Percentiles rank a stretch among this genome's conserved stretches.
phyloP scores from a whole-genome alignment of 2,888 invertebrate genomes.

The Chironomus riparius region DNA sequence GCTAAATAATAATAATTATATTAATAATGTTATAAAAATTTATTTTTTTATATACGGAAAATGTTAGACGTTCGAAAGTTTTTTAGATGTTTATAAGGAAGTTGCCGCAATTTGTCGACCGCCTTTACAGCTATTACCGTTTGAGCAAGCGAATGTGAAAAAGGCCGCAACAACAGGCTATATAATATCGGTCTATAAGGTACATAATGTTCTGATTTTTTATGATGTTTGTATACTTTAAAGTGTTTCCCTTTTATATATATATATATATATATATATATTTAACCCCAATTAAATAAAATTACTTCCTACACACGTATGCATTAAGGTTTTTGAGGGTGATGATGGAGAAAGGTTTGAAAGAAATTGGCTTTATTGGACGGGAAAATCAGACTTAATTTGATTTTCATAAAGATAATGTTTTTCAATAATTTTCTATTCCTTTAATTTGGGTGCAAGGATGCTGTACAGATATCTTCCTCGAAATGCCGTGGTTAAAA shows the following conservation, averaged over 20 bases:
- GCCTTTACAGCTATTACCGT: constrained; percentile 56
- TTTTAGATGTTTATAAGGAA: constrained; percentile 69
- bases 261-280: no score
- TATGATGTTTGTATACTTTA: constrained; percentile 10
- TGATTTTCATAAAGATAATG: neutral
- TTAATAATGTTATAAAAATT: no score
- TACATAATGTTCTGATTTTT: constrained; percentile 31
- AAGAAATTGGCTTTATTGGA: constrained; percentile 92
- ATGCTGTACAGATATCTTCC: constrained; percentile 86
- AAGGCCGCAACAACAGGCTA: constrained; percentile 76
- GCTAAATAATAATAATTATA: no score
- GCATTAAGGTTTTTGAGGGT: constrained; percentile 75
- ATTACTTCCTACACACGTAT: no score
- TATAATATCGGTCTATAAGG: constrained; percentile 85
- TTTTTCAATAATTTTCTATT: neutral
- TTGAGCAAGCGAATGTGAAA: constrained; percentile 64
- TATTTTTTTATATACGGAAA: neutral
- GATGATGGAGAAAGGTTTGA: constrained; percentile 89
- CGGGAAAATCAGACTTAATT: constrained; percentile 44
- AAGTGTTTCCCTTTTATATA: no score
- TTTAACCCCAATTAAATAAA: no score
- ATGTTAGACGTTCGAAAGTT: constrained; percentile 36
- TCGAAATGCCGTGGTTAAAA: constrained; percentile 76
- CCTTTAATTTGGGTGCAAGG: constrained; percentile 51
- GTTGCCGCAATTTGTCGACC: constrained; percentile 86